phyloP scores from a whole-genome alignment of 1,140 invertebrate genomes.

The Scaptomyza pallida region DNA sequence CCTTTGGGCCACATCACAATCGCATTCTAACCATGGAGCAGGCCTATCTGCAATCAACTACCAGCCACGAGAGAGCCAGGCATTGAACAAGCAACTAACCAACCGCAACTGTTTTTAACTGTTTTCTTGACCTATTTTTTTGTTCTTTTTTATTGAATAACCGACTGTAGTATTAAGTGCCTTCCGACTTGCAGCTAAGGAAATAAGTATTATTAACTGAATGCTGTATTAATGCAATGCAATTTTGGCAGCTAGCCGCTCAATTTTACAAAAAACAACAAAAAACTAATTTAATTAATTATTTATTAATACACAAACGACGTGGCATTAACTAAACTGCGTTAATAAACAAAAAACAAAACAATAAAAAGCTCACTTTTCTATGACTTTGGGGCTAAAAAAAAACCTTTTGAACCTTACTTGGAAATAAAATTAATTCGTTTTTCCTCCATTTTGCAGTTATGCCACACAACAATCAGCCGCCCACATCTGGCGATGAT shows the following conservation, averaged over 20 bases:
- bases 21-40: conserved; percentile 68
- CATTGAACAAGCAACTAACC: conserved; percentile 40
- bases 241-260: conserved; percentile 67
- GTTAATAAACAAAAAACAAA: conserved; percentile 19
- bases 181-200: conserved; percentile 42
- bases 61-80: conserved; percentile 53
- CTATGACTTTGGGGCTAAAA: not conserved
- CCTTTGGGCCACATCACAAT: conserved; percentile 79
- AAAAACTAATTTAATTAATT: conserved; percentile 63
- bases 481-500: conserved; percentile 75
- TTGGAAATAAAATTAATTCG: not conserved
- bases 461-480: conserved; percentile 73
- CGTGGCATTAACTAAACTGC: conserved; percentile 32
- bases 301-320: conserved; percentile 51
- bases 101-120: conserved; percentile 16
- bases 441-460: conserved; percentile 28
- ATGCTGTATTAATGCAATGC: conserved; percentile 64
- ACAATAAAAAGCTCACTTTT: conserved; percentile 15
- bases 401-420: not conserved
- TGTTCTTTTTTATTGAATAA: conserved; percentile 23
- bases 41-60: conserved; percentile 54
- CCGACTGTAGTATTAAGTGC: conserved; percentile 47
- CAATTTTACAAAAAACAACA: conserved; percentile 34
- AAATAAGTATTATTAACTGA: conserved; percentile 54
- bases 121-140: conserved; percentile 8